Base-by-base conservation (phyloP, 2,113 vertebrate species). In the Propithecus coquereli region DNA sequence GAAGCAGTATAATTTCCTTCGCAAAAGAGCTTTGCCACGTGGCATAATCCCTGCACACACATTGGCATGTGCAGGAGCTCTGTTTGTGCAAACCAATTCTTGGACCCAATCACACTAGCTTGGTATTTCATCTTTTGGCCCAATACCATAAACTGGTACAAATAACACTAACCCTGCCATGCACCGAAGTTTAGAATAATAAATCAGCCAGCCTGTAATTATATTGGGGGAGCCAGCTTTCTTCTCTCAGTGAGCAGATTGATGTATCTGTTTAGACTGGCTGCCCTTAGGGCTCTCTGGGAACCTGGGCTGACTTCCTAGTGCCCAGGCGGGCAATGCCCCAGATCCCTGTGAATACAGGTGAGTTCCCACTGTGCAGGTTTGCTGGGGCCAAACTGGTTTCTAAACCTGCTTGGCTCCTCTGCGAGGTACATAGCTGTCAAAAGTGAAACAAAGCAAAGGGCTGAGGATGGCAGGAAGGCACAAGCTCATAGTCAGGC, bases 361-460 rank as follows among this genome's bases (percentile, higher is more conserved):
- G 77, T 88, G 84, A 92, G 50, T 52, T 95, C 54, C 89, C 68
- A 25, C 88, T 84, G 71, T 86, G 94, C 74, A 74, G 90, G 87
- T 88, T 47, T 76, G 81, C 68, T 93, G 91, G 57, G 74, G 81
- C 61, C 74, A 91, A 94, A 96, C 85, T 84, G 91, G 85, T 97
- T 97, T 95, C 71, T 47, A 96, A 96, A 97, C 95, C 95, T 96
- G 97, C 94, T 88, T 96, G 94, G 74, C 93, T 96, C 54, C 88
- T 91, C 91, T 12, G 23, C 5, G 30, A 91, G 91, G 89, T 61
- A 73, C 66, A 50, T 16, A 83, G 92, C 90, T 97, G 79, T 97
- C 86, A 87, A 76, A 92, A 73, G 65, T 50, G 11, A 93, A 97
- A 81, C 50, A 65, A 83, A 96, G 34, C 79, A 0, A 16, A 30